phyloP scores from a whole-genome alignment of 2,888 invertebrate species.

The Acleris sparsana region DNA sequence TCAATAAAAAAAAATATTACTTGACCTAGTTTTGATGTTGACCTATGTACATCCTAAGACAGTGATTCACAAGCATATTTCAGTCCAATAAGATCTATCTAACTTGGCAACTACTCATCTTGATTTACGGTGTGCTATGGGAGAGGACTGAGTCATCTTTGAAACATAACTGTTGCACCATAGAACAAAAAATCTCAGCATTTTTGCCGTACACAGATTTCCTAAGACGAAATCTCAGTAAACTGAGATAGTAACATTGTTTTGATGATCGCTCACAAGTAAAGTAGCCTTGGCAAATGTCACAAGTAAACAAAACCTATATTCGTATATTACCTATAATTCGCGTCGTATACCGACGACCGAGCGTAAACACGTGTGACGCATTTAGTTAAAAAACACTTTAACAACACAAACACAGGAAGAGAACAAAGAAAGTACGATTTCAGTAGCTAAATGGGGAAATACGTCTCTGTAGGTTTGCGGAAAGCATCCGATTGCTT shows the following conservation, averaged over 20 bases:
- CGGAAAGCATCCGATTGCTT: slow-evolving; percentile 16
- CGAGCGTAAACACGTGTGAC: slow-evolving; percentile 24
- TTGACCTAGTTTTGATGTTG: no score
- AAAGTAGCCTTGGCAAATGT: slow-evolving; percentile 31
- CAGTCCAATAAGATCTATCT: no score
- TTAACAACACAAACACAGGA: slow-evolving; percentile 11
- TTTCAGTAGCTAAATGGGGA: slow-evolving; percentile 34
- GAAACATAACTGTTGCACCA: no score
- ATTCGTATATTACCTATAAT: slow-evolving; percentile 9
- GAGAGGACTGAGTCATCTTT: no score
- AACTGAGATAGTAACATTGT: slow-evolving; percentile 12
- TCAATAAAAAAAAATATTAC: no score
- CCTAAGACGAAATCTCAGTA: not conserved
- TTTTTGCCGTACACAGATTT: not conserved
- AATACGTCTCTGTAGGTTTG: slow-evolving; percentile 34
- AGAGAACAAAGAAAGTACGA: slow-evolving; percentile 40
- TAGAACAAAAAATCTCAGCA: no score
- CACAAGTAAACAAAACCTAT: slow-evolving; percentile 30
- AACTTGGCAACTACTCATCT: no score
- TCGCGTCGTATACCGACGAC: slow-evolving; percentile 9
- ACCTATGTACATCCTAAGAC: no score
- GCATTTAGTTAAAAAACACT: slow-evolving; percentile 16
- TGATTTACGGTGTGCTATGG: no score
- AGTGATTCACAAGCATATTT: no score
- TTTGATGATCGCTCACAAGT: slow-evolving; percentile 6